Evolutionary conservation across 2,888 invertebrate species (phyloP).

Genomic region (Pheosia tremula): DNA sequence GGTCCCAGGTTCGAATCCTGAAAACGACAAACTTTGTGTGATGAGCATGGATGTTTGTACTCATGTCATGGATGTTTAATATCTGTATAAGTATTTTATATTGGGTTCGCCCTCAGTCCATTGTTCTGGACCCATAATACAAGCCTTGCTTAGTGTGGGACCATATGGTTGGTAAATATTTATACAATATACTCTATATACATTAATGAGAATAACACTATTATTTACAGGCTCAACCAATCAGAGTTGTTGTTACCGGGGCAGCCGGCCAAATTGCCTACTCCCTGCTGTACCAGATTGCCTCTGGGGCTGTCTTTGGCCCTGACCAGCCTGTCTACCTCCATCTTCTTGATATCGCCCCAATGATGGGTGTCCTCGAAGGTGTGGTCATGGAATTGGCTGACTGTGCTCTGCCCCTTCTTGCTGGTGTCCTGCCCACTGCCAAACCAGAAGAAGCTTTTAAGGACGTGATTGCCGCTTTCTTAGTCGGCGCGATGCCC

Average conservation of each 20-base stretch:
- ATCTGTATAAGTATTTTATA: too few relatives aligned
- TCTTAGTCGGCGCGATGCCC: constrained; percentile 99
- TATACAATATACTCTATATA: neutral
- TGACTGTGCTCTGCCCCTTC: constrained; percentile 96
- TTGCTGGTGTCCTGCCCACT: constrained; percentile 93
- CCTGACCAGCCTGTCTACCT: constrained; percentile 93
- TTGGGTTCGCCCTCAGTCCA: too few relatives aligned
- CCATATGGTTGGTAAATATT: too few relatives aligned
- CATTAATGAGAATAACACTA: neutral
- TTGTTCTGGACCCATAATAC: too few relatives aligned
- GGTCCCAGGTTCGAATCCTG: too few relatives aligned
- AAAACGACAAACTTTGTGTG: too few relatives aligned
- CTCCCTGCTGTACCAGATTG: constrained; percentile 96
- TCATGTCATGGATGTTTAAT: too few relatives aligned
- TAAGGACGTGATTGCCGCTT: constrained; percentile 97
- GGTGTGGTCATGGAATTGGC: constrained; percentile 99
- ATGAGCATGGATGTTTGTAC: too few relatives aligned
- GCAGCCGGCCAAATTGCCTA: constrained; percentile 99
- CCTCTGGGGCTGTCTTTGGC: constrained; percentile 98
- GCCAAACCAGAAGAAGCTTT: constrained; percentile 96
- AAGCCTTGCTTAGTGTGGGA: too few relatives aligned
- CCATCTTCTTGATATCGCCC: constrained; percentile 96
- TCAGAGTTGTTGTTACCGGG: constrained; percentile 98
- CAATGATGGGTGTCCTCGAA: constrained; percentile 98
- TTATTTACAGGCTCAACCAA: constrained; percentile 88